Evolutionary conservation across 1,140 invertebrate species (phyloP).

Genomic region (Arctopsyche grandis): DNA sequence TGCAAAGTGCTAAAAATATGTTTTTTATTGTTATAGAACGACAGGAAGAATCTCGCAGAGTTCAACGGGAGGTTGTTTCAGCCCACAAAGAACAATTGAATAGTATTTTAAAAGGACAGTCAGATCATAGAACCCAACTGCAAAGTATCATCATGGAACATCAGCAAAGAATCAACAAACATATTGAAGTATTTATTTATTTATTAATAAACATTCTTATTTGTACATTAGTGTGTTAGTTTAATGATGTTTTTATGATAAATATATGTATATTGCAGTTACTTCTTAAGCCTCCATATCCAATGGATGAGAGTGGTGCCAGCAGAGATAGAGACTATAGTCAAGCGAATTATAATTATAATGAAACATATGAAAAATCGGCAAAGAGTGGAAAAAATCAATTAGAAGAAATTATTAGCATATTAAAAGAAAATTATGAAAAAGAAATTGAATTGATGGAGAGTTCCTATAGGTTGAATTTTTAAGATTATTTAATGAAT

Average conservation of each 20-base stretch:
- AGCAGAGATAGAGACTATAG: not conserved
- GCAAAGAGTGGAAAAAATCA: slow-evolving; percentile 49
- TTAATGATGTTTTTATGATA: not conserved
- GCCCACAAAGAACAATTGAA: slow-evolving; percentile 62
- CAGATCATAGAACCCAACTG: slow-evolving; percentile 61
- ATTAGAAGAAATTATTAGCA: slow-evolving; percentile 61
- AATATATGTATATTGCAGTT: slow-evolving; percentile 21
- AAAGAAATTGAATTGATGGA: slow-evolving; percentile 66
- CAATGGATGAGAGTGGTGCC: not conserved
- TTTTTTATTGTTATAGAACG: slow-evolving; percentile 56
- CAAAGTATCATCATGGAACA: slow-evolving; percentile 63
- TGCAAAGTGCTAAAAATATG: not conserved
- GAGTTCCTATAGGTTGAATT: slow-evolving; percentile 62
- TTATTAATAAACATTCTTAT: not conserved
- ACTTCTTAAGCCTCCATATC: slow-evolving; percentile 35
- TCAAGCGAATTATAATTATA: not conserved
- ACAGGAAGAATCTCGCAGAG: slow-evolving; percentile 62
- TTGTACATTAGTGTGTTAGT: not conserved
- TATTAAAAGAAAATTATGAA: slow-evolving; percentile 64
- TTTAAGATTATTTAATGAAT: slow-evolving; percentile 8
- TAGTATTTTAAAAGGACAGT: slow-evolving; percentile 60
- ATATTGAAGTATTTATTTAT: slow-evolving; percentile 59
- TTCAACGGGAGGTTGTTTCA: slow-evolving; percentile 60
- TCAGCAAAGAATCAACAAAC: slow-evolving; percentile 63
- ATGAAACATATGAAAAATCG: not conserved